Evolutionary conservation across 2,113 vertebrate genomes (phyloP), one percentile per base, ranked within the genome.

Genomic region (Callochromis pleurospilus): DNA sequence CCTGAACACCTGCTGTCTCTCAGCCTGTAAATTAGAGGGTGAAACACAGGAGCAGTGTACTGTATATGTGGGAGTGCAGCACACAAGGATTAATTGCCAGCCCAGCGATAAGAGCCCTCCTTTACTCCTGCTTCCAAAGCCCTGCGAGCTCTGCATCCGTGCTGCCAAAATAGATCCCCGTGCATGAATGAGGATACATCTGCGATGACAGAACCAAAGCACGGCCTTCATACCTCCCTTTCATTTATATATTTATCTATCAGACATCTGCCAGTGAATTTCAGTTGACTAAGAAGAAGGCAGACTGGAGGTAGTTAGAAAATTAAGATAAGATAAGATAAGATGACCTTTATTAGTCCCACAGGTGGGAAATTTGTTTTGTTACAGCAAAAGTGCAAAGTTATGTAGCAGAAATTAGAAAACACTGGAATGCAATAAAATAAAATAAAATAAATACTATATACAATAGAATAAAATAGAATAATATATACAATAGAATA

Each of bases 1-100:
- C 87, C 86, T 45, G 89, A 90, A 90, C 94, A 93, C 93, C 91
- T 94, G 93, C 92, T 92, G 87, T 91, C 86, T 92, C 92, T 89
- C 85, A 88, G 92, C 86, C 88, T 91, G 91, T 88, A 94, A 96
- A 96, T 96, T 90, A 94, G 90, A 92, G 88, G 86, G 80, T 88
- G 80, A 84, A 85, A 84, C 90, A 89, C 83, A 87, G 83, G 82
- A 88, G 81, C 82, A 31, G 87, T 82, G 56, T 86, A 90, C 88
- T 82, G 62, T 89, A 93, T 92, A 88, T 89, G 89, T 91, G 79
- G 89, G 83, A 85, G 88, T 79, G 83, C 29, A 5, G 56, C 83
- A 81, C 82, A 90, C 80, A 24, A 90, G 86, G 90, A 93, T 92
- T 94, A 90, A 95, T 94, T 93, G 83, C 79, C 58, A 85, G 86